These are phyloP conservation scores for Drosophila kuntzei DNA, from an alignment of 2,888 invertebrate genomes.

Conservation along the genomic window DNA sequence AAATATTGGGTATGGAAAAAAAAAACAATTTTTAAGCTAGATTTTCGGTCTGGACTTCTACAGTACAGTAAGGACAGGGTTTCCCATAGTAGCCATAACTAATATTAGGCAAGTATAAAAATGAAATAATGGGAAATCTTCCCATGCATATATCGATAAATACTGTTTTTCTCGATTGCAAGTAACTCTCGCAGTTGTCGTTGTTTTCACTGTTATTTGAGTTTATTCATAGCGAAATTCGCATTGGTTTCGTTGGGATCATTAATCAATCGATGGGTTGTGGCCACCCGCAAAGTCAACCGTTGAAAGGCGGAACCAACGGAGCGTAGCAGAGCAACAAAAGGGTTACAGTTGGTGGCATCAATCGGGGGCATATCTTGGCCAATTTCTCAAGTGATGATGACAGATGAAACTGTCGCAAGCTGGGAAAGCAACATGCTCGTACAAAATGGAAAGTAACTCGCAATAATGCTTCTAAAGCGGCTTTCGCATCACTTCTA, in stretches of 20 bases:
- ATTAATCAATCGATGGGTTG: constrained; percentile 21
- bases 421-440: constrained; percentile 37
- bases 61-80: too few relatives aligned
- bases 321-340: constrained; percentile 6
- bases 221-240: constrained; percentile 5
- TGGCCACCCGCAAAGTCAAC: constrained; percentile 10
- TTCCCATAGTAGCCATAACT: too few relatives aligned
- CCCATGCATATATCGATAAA: neutral
- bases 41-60: too few relatives aligned
- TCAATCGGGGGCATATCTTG: constrained; percentile 11
- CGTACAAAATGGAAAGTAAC: constrained; percentile 65
- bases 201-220: neutral
- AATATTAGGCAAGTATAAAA: neutral
- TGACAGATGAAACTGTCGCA: constrained; percentile 36
- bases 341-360: constrained; percentile 20
- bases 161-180: neutral
- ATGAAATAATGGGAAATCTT: neutral
- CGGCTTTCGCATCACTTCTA: constrained; percentile 54
- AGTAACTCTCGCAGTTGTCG: neutral
- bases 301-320: constrained; percentile 26
- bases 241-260: constrained; percentile 1
- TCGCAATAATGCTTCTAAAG: constrained; percentile 61
- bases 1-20: too few relatives aligned
- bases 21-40: too few relatives aligned
- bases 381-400: constrained; percentile 6